Evolutionary conservation across 2,797 vertebrate species (phyloP).

Genomic region (Hemitrygon akajei): DNA sequence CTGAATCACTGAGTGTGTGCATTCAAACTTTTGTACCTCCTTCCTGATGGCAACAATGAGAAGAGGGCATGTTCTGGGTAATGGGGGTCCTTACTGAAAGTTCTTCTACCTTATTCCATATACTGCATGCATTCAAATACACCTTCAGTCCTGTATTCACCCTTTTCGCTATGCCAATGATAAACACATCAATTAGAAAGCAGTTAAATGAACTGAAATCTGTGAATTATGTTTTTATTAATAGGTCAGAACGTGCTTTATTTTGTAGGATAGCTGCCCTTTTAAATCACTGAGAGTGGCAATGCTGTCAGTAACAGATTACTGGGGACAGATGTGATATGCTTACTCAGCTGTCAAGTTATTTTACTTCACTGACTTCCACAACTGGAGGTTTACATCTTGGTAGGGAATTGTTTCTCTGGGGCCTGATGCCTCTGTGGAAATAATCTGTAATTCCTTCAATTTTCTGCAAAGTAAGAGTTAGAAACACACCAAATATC

Average conservation of each 20-base stretch:
- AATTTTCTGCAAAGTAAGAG: not conserved
- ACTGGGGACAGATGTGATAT: not conserved
- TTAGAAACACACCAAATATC: not conserved
- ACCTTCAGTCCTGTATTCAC: no score
- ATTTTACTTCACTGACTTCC: slow-evolving; percentile 6
- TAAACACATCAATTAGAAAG: not conserved
- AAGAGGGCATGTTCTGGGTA: no score
- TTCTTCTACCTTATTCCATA: no score
- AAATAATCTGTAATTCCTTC: slow-evolving; percentile 6
- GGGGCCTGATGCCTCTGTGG: not conserved
- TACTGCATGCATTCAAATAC: no score
- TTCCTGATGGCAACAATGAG: no score
- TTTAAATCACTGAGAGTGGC: not conserved
- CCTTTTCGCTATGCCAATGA: no score
- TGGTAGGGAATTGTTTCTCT: not conserved
- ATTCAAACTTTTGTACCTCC: no score
- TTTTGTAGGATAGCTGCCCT: not conserved
- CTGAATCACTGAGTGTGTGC: no score
- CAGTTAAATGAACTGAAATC: not conserved
- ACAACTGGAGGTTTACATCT: not conserved
- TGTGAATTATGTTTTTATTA: not conserved
- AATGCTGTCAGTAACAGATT: not conserved
- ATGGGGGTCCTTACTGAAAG: no score
- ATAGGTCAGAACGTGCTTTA: no score
- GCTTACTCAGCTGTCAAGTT: not conserved